Evolutionary conservation across 2,113 vertebrate genomes (phyloP).

Genomic region (Eretmochelys imbricata): DNA sequence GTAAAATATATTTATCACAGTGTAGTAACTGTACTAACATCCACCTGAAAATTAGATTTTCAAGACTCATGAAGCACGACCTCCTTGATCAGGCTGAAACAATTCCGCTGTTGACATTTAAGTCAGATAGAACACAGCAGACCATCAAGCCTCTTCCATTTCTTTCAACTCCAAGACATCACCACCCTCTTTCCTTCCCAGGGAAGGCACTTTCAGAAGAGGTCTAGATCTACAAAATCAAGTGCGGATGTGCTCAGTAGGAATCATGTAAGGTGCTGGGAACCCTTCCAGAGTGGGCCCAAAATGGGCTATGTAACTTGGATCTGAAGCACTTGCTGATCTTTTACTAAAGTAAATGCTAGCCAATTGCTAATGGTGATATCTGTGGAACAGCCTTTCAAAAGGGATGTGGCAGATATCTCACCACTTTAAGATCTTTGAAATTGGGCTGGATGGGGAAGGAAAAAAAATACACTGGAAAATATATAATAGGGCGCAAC

Average conservation of each 20-base stretch:
- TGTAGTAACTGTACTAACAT: neutral
- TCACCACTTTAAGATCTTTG: neutral
- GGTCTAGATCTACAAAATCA: neutral
- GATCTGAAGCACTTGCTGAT: neutral
- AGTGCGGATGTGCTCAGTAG: neutral
- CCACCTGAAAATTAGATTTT: neutral
- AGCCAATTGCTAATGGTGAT: neutral
- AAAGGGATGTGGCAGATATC: neutral
- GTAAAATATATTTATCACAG: neutral
- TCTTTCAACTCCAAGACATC: neutral
- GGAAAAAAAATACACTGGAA: neutral
- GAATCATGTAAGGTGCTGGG: fast-evolving
- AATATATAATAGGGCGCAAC: neutral
- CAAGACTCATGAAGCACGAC: fast-evolving
- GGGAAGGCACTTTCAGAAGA: neutral
- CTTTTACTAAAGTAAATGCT: neutral
- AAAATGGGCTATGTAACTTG: fast-evolving
- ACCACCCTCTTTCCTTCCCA: neutral
- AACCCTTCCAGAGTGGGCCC: fast-evolving
- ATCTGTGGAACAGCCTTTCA: neutral
- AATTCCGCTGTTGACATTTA: neutral
- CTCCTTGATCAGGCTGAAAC: neutral
- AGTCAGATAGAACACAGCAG: neutral
- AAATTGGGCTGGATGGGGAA: neutral
- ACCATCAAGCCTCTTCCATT: neutral